phyloP scores from a whole-genome alignment of 2,797 vertebrate genomes.

The Sebastes minor region DNA sequence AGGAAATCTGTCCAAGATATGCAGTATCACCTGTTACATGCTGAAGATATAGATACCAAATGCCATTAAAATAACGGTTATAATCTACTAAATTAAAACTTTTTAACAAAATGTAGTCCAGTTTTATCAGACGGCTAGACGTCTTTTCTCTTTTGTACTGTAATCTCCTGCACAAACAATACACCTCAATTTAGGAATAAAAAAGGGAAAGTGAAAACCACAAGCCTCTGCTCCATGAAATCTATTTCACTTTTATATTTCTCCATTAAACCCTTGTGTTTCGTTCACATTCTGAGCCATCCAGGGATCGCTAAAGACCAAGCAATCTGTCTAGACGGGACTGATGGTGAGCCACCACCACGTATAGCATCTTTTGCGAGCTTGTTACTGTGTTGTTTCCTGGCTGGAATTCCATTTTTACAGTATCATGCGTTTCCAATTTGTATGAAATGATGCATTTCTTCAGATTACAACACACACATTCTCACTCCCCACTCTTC shows the following conservation, averaged over 20 bases:
- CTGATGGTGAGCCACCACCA: too few species aligned
- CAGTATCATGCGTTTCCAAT: background rate
- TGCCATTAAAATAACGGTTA: background rate
- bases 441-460: background rate
- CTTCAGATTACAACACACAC: too few species aligned
- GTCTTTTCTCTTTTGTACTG: background rate
- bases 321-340: background rate
- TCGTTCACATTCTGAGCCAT: background rate
- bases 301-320: background rate
- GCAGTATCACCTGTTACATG: background rate
- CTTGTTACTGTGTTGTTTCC: background rate
- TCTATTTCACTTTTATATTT: background rate
- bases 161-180: background rate
- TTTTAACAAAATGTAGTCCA: background rate
- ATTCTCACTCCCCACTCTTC: too few species aligned
- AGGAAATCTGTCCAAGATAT: background rate
- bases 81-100: background rate
- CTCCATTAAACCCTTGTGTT: background rate
- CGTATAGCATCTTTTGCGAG: background rate
- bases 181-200: background rate
- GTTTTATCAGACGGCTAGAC: background rate
- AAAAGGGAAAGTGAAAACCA: background rate
- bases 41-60: background rate
- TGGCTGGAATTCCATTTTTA: background rate
- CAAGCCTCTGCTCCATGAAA: background rate